A percentile compares a stretch with the other conserved stretches of the same genome.
phyloP scores from a whole-genome alignment of 1,140 invertebrate species.

The Dryas iulia region DNA sequence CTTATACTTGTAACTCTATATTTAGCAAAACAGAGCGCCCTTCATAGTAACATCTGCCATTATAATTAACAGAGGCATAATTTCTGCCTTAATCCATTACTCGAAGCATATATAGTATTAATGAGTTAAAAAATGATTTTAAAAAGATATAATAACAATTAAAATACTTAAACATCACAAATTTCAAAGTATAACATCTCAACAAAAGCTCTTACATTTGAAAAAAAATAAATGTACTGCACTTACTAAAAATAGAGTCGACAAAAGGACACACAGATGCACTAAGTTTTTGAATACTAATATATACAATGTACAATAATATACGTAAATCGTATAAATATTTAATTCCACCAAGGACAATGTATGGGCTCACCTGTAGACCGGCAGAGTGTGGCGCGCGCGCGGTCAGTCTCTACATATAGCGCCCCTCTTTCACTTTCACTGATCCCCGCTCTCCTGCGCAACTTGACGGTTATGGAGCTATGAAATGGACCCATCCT shows the following conservation, averaged over 20 bases:
- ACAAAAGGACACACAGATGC: neutral
- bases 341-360: neutral
- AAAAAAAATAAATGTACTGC: neutral
- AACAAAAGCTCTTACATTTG: neutral
- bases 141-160: too few relatives aligned
- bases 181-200: too few relatives aligned
- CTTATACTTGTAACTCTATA: neutral
- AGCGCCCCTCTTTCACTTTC: conserved; percentile 57
- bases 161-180: too few relatives aligned
- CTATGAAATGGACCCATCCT: conserved; percentile 45
- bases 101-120: too few relatives aligned
- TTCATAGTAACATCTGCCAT: neutral
- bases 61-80: neutral
- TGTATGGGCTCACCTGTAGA: conserved; percentile 51
- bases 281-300: neutral
- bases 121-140: too few relatives aligned
- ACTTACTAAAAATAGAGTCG: neutral
- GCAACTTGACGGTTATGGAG: conserved; percentile 22
- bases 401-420: conserved; percentile 48
- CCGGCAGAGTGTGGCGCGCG: conserved; percentile 65
- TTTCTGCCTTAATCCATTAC: neutral
- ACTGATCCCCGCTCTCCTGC: conserved; percentile 49
- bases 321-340: neutral
- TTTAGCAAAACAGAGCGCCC: neutral
- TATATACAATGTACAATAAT: neutral